A percentile compares a stretch with the other conserved stretches of the same genome.
phyloP scores from a whole-genome alignment of 2,797 vertebrate genomes.

The Triplophysa yarkandensis region DNA sequence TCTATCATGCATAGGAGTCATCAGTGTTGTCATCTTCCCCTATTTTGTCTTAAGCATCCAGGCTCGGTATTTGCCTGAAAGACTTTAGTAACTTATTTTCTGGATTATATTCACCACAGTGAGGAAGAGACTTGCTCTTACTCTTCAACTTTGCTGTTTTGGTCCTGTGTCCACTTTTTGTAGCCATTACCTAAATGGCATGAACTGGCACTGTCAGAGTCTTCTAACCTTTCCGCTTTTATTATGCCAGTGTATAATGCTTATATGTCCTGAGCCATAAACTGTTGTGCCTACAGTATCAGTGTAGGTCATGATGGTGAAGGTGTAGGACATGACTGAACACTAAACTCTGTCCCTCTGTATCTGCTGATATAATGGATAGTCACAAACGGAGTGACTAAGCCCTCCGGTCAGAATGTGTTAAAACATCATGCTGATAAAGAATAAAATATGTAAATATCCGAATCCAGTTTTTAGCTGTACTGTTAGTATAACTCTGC shows the following conservation, averaged over 20 bases:
- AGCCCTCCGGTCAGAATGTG: not conserved
- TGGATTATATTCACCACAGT: conserved; percentile 7
- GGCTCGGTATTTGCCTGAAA: not conserved
- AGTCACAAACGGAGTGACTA: not conserved
- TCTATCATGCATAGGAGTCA: conserved; percentile 29
- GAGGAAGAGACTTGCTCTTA: conserved; percentile 15
- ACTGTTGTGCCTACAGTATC: conserved; percentile 43
- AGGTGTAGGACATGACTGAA: conserved; percentile 48
- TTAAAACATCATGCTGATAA: not conserved
- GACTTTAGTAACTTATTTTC: not conserved
- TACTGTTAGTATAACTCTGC: conserved; percentile 38
- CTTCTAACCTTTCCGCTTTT: conserved; percentile 16
- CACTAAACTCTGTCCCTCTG: not conserved
- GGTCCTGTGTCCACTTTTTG: conserved; percentile 11
- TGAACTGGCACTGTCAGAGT: conserved; percentile 19
- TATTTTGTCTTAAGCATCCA: not conserved
- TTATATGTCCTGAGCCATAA: conserved; percentile 59
- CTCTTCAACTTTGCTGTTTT: not conserved
- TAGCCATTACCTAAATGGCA: not conserved
- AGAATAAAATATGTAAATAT: conserved; percentile 8
- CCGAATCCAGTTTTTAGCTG: conserved; percentile 5
- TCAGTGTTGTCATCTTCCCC: conserved; percentile 49
- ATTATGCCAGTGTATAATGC: conserved; percentile 29
- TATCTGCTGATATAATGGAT: not conserved
- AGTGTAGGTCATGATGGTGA: not conserved